These are phyloP conservation scores for Drosophila arizonae DNA, from an alignment of 1,140 invertebrate genomes.

Conservation along the genomic window DNA sequence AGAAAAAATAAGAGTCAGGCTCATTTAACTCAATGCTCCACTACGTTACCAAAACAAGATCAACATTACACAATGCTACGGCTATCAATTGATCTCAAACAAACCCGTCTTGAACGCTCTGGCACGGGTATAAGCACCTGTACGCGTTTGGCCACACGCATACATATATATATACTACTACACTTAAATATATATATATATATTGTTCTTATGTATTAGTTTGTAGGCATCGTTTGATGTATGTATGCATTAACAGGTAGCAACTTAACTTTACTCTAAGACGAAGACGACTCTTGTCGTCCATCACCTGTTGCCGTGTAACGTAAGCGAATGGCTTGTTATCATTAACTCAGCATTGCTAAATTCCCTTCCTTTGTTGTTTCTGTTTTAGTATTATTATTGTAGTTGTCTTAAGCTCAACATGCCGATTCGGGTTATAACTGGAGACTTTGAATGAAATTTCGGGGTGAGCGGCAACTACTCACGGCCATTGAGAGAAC, in stretches of 20 bases:
- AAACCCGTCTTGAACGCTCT: conserved; percentile 59
- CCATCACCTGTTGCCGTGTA: conserved; percentile 61
- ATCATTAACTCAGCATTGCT: conserved; percentile 40
- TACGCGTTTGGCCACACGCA: conserved; percentile 32
- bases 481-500: conserved; percentile 43
- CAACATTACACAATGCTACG: conserved; percentile 67
- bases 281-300: conserved; percentile 45
- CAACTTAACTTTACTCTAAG: conserved; percentile 60
- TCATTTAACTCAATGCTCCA: conserved; percentile 72
- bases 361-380: conserved; percentile 16
- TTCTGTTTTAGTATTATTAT: not conserved
- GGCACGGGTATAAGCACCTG: conserved; percentile 59
- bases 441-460: conserved; percentile 40
- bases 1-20: conserved; percentile 64
- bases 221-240: conserved; percentile 48
- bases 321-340: conserved; percentile 40
- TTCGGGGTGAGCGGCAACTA: conserved; percentile 22
- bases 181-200: too few relatives aligned
- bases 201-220: not conserved
- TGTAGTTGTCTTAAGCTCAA: conserved; percentile 36
- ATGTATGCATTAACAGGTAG: conserved; percentile 48
- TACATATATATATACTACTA: not conserved
- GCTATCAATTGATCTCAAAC: conserved; percentile 70
- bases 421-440: conserved; percentile 23
- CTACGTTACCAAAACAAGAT: conserved; percentile 73